Conservation (phyloP, 2,113 vertebrate genomes). For the Phoxinus phoxinus region DNA sequence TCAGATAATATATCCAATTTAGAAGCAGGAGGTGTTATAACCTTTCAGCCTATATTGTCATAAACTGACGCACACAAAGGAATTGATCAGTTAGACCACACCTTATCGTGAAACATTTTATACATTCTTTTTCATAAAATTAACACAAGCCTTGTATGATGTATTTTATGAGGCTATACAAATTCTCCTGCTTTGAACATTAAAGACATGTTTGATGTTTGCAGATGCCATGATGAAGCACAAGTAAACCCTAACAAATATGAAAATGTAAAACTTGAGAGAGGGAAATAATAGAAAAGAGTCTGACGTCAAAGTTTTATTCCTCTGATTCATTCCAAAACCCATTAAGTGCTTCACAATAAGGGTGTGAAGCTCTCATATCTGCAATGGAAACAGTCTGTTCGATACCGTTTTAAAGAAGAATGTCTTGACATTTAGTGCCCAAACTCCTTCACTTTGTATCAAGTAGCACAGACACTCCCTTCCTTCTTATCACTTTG, state of each 20-base stretch:
- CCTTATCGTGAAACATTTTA: not conserved
- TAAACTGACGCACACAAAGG: not conserved
- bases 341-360: not conserved
- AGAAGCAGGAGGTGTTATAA: not conserved
- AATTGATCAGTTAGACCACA: not conserved
- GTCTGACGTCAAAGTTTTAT: not conserved
- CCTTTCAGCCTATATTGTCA: not conserved
- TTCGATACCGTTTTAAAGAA: not conserved
- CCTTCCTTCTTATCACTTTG: slow-evolving; percentile 27
- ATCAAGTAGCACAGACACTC: slow-evolving; percentile 25
- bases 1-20: not conserved
- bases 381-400: not conserved
- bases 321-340: not conserved
- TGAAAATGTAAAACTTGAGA: not conserved
- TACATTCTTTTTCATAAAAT: not conserved
- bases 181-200: not conserved
- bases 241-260: not conserved
- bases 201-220: not conserved
- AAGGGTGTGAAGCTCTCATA: not conserved
- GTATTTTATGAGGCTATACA: slow-evolving; percentile 1
- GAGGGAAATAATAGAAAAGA: not conserved
- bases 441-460: slow-evolving; percentile 25
- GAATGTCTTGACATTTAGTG: slow-evolving; percentile 42
- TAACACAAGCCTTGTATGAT: not conserved
- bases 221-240: not conserved